Percentiles rank a stretch among this genome's conserved stretches.
These are phyloP conservation scores for Pentalonia nigronervosa DNA, from an alignment of 1,140 invertebrate species.

Conservation along the genomic window DNA sequence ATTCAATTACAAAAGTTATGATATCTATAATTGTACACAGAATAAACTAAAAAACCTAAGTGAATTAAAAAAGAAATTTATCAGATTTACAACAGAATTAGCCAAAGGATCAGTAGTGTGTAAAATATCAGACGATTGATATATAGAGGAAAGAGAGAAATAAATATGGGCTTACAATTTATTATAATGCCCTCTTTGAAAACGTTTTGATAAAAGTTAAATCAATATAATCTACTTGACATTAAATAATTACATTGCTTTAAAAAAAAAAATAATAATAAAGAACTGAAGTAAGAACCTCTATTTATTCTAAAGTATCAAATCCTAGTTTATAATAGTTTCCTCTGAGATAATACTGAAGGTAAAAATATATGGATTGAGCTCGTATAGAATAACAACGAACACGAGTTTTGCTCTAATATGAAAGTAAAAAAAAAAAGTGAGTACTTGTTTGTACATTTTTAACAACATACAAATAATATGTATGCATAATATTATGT, in stretches of 20 bases:
- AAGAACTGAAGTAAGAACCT: neutral
- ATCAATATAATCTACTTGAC: neutral
- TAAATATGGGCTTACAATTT: neutral
- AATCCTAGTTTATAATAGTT: neutral
- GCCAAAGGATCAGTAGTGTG: neutral
- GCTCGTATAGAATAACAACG: neutral
- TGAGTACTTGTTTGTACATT: neutral
- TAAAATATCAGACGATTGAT: neutral
- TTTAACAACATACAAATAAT: slow-evolving; percentile 19
- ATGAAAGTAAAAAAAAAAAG: neutral
- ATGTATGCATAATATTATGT: neutral
- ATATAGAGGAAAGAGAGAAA: neutral
- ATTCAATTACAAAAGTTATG: neutral
- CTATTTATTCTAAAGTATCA: neutral
- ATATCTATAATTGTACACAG: neutral
- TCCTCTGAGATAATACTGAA: neutral
- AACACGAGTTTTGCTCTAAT: neutral
- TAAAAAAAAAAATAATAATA: neutral
- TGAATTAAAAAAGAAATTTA: neutral
- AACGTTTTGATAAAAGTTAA: neutral
- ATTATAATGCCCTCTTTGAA: neutral
- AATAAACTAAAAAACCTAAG: neutral
- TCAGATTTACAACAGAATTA: neutral
- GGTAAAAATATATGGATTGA: neutral
- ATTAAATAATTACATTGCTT: neutral